Evolutionary conservation across 2,797 vertebrate genomes (phyloP), one percentile per base, ranked within the genome.

Genomic region (Aplochiton taeniatus): DNA sequence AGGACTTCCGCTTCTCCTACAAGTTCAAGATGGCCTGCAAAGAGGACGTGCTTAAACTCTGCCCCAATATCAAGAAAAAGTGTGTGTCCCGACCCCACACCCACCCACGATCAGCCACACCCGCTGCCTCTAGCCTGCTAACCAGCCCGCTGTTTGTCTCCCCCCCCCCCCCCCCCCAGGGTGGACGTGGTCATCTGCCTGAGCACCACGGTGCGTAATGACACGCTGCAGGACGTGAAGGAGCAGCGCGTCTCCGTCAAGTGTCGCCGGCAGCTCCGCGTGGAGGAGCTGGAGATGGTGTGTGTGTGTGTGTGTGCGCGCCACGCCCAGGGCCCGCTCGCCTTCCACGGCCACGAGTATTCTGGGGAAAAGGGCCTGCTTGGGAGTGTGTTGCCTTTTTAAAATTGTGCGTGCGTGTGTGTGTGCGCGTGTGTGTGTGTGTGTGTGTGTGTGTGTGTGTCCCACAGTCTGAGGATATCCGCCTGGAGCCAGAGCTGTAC

Each of bases 11-110:
- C 13, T 98, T 98, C 83, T 98, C 97, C 0, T 98, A 98, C 88
- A 99, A 99, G 84, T 98, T 99, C 78, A 99, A 99, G 91, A 98
- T 97, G 71, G 97, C 97, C 58, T 99, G 97, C 87, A 98, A 99
- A 82, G 97, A 99, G 68, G 97, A 99, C 4, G 96, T 99, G 52
- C 91, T 99, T 80, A 98, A 98, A 74, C 93, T 98, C 67, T 99
- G 97, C 70, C 95, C 97, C 61, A 98, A 98, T 83, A 99, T 99
- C 75, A 98, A 98, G 84, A 98, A 96, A 84, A 99, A 98, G 97
- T 98, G 90, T 31, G 95, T 87, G 4, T 47, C 52, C 13, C 18
- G 16, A 11, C 4, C 11, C 10, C 11, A 20, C 8, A 16, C n/a
- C 31, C 31, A 3, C 31, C 31, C 31, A 31, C 6, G 2, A 31